Conservation (phyloP, 2,113 vertebrate species). For the Pongo abelii region DNA sequence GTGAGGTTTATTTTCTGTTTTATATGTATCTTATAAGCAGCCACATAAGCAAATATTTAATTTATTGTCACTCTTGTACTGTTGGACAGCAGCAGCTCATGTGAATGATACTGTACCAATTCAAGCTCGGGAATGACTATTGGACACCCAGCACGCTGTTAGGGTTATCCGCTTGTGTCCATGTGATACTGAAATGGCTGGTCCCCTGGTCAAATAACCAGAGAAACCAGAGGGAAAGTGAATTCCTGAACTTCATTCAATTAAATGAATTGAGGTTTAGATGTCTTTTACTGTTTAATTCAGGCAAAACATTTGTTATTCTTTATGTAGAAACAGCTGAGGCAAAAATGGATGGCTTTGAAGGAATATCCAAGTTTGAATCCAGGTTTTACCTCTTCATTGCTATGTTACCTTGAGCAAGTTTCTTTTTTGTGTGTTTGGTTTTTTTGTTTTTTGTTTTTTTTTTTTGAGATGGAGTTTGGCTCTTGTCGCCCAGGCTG, state of each 20-base stretch:
- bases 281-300: background rate
- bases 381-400: background rate
- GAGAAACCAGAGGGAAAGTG: background rate
- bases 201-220: background rate
- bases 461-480: too few species aligned
- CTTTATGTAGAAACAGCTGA: background rate
- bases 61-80: background rate
- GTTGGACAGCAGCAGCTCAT: background rate
- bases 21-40: conserved; percentile 8
- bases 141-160: background rate
- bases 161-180: background rate
- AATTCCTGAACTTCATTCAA: background rate
- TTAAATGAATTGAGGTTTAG: background rate
- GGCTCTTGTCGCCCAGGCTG: too few species aligned
- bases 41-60: conserved; percentile 8
- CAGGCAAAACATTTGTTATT: background rate
- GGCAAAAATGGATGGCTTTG: background rate
- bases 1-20: conserved; percentile 27
- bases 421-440: too few species aligned
- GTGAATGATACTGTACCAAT: accelerated
- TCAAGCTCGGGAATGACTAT: background rate
- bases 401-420: background rate
- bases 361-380: background rate
- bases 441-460: too few species aligned
- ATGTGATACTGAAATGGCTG: background rate